These are phyloP conservation scores for Drosophila leonis DNA, from an alignment of 2,888 invertebrate genomes.

Conservation along the genomic window DNA sequence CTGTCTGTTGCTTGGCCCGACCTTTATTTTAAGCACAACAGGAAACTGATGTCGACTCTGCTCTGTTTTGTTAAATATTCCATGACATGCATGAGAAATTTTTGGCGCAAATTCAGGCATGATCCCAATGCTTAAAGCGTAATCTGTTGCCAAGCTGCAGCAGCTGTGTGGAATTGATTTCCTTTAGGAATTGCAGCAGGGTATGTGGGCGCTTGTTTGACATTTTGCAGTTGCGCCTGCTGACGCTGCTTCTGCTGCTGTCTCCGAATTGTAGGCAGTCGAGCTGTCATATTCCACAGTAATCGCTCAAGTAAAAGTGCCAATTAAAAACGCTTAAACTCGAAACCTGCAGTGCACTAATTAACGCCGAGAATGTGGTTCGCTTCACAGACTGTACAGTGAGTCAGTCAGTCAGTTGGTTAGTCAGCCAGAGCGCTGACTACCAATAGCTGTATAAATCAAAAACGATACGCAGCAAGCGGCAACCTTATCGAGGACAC, in stretches of 20 bases:
- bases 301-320: constrained; percentile 70
- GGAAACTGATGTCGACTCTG: constrained; percentile 55
- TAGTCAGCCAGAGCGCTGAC: constrained; percentile 46
- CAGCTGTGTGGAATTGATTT: constrained; percentile 40
- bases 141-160: constrained; percentile 36
- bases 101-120: constrained; percentile 37
- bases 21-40: constrained; percentile 39
- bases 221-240: constrained; percentile 33
- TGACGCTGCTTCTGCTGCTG: neutral
- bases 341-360: constrained; percentile 55
- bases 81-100: constrained; percentile 58
- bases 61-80: constrained; percentile 61
- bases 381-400: constrained; percentile 5
- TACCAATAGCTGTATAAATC: constrained; percentile 65
- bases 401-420: constrained; percentile 29
- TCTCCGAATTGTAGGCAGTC: constrained; percentile 10
- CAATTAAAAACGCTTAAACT: constrained; percentile 69
- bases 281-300: constrained; percentile 71
- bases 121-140: constrained; percentile 37
- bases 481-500: constrained; percentile 71
- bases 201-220: constrained; percentile 44
- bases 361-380: constrained; percentile 62
- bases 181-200: constrained; percentile 22
- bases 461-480: constrained; percentile 40
- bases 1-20: constrained; percentile 13